Evolutionary conservation across 2,888 invertebrate genomes (phyloP).

Genomic region (Flabesymbios commensalis): DNA sequence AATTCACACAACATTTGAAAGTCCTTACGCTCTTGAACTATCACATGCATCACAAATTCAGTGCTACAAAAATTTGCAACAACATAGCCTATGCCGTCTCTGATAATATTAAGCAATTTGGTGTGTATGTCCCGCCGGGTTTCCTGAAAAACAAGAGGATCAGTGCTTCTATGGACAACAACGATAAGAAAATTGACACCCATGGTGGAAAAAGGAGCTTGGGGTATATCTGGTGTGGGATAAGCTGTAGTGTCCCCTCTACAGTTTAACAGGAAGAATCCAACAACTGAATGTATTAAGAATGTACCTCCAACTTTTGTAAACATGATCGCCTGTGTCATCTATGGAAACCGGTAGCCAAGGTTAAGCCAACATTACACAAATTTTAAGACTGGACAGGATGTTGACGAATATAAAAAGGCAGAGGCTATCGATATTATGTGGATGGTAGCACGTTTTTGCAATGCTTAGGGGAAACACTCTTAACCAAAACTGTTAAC

Average conservation of each 20-base stretch:
- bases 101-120: constrained; percentile 4
- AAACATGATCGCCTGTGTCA: not conserved
- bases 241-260: no score
- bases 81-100: constrained; percentile 6
- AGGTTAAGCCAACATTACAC: not conserved
- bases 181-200: constrained; percentile 5
- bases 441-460: constrained; percentile 9
- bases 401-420: not conserved
- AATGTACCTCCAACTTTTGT: no score
- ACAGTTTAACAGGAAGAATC: no score
- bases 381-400: not conserved
- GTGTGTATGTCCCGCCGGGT: constrained; percentile 6
- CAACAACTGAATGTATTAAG: no score
- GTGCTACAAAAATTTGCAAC: no score
- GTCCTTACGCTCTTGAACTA: no score
- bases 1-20: no score
- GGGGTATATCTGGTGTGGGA: constrained; percentile 1
- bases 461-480: not conserved
- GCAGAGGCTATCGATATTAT: constrained; percentile 2
- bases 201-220: constrained; percentile 2
- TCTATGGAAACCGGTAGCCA: not conserved
- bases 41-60: no score
- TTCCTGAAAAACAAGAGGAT: constrained; percentile 1
- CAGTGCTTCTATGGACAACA: constrained; percentile 1
- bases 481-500: no score